Base-by-base conservation (phyloP, 92 coral and sea anemone genomes). In the Parazoanthus darwini region DNA sequence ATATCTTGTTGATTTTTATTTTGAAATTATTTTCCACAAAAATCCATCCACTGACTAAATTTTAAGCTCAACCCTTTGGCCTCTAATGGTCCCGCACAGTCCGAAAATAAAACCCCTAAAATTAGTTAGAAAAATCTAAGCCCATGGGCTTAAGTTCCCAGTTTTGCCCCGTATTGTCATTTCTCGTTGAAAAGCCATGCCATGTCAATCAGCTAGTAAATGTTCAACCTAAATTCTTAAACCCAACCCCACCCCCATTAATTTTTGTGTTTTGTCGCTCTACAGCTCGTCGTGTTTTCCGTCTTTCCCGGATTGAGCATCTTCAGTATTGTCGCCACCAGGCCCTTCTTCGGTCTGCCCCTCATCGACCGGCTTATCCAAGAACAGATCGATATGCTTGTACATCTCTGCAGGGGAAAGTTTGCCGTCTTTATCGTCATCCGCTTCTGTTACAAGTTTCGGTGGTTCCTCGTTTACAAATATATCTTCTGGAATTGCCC, bases 401-500 rank as follows among this genome's bases (percentile, higher is more conserved):
- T 85, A 90, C 77, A 95, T 90, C 42, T 95, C 98, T 8, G 91
- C 94, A 90, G 92, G 91, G 89, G 96, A 91, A 4, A 95, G 92
- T 86, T 95, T 92, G 38, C 94, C 96, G n/a, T 95, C 96, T 86
- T 92, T 93, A 79, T 95, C 85, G 37, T 95, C 98, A 71, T 95
- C 98, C 36, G 94, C 98, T 63, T 95, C 98, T 79, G 92, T 92
- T 56, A 95, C 91, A 89, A 95, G 92, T 70, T 91, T 91, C 77
- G 94, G 91, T 1, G 98, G 96, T 78, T 95, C 96, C 70, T 95
- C 98, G 36, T 77, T 88, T 6, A 95, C 87, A 91, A 95, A 94
- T 65, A 92, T 94, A 29, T 95, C 98, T 18, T 95, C 98, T 20
- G 98, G 98, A 90, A 95, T 93, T 13, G 94, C 92, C 98, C 98